Evolutionary conservation across 2,888 invertebrate species (phyloP), one percentile per base, ranked within the genome.

Genomic region (Monochamus alternatus): DNA sequence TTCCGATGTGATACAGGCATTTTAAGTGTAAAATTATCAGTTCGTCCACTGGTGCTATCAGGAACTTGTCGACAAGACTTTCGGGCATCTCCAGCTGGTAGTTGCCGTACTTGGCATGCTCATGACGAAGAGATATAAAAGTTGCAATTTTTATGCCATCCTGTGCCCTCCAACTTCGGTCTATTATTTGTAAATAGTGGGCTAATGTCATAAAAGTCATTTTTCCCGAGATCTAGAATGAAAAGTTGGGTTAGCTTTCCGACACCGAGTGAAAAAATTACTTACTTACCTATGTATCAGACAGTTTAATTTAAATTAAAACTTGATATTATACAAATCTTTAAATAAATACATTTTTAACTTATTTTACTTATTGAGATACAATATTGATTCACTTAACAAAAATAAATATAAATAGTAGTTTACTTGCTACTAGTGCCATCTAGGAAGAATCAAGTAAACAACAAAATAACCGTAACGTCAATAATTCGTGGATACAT

Each of bases 21-120:
- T 91, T 92, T n/a, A 97, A 88, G 87, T 97, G 97, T 5, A 92
- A 90, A 64, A 92, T 90, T 5, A 95, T 91, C 52, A 96, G 90
- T 86, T 96, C 96, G 87, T 95, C 95, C 73, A 95, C 89, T 0
- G 96, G 95, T 8, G 93, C 89, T 65, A 93, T 91, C 76, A 96
- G 90, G 83, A 93, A 92, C 68, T 94, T 92, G 82, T 93, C 92
- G 1, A 96, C 94, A 32, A 93, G 89, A 43, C 90, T 89, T 79
- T 95, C 95, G 0, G 95, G 94, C 83, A 92, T 92, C 77, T 93
- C 93, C 10, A 94, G 90, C 76, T 94, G 92, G 14, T 96, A 89
- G 83, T 93, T 93, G 73, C 91, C 90, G 85, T 94, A 95, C 66
- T 90, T 90, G 4, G 94, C 92, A 89, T 96, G 96, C 30, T 93